Evolutionary conservation across 2,113 vertebrate genomes (phyloP), one percentile per base, ranked within the genome.

Genomic region (Nycticorax nycticorax): DNA sequence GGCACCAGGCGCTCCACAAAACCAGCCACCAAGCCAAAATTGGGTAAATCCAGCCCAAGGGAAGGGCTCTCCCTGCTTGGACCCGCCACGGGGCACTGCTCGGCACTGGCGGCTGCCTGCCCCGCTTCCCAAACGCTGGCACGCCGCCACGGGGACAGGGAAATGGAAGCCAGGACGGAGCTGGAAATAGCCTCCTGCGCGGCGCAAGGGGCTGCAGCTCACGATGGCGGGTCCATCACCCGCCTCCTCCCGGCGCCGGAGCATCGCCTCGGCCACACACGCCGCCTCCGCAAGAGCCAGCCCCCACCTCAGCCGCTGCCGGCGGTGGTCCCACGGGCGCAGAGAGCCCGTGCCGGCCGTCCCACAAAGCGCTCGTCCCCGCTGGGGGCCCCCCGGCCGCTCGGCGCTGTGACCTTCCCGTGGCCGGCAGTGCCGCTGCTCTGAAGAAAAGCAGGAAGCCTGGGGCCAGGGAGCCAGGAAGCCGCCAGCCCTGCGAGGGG

Each of bases 401-500:
- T 80, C 13, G 0, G 78, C 0, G 6, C 88, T 30, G 85, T 92
- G 96, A 95, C 94, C 93, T 95, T 95, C 96, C 93, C 60, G 62
- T 87, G 92, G 88, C 92, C 14, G n/a, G 8, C 63, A 90, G 48
- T 14, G 19, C 37, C 8, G 45, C 59, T 32, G 81, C 77, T 88
- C 85, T 41, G 8, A 93, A 96, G 96, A 96, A 96, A 96, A 77
- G 94, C 91, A 96, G 96, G 94, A 96, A 96, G 47, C 76, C 57
- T 0, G 2, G 75, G 74, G 50, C 76, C 55, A 50, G 59, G 37
- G 78, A 93, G 94, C 56, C 95, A 95, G 95, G 88, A 95, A 96
- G 64, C 79, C 21, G 27, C 55, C 55, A 26, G 81, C 69, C 78
- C 12, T 0, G 37, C 6, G 26, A 78, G 83, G 74, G 85, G 89